Conservation (phyloP, 1,140 invertebrate species). For the Cotesia chilonis region DNA sequence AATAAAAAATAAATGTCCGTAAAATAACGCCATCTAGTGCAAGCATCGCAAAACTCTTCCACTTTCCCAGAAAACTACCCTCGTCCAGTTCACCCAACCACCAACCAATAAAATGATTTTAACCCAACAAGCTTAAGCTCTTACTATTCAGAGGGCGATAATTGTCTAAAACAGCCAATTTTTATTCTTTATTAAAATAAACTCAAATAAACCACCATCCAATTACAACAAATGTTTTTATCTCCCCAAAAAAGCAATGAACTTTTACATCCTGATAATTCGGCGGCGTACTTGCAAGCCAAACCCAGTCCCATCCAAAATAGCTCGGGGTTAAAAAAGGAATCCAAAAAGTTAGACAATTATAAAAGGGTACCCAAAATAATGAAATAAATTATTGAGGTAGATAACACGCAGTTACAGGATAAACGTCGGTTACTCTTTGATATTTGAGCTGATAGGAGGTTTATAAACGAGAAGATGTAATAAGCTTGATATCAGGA, state of each 20-base stretch:
- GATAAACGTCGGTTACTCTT: not conserved
- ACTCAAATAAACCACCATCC: too few species aligned
- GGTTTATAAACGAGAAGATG: not conserved
- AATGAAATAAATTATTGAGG: too few species aligned
- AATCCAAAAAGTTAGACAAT: too few species aligned
- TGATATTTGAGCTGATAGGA: constrained; percentile 8
- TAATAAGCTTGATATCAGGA: constrained; percentile 6
- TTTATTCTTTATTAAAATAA: not conserved
- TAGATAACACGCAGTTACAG: too few species aligned
- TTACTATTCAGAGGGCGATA: constrained; percentile 1
- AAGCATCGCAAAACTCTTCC: not conserved
- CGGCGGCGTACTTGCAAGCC: too few species aligned
- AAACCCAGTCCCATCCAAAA: too few species aligned
- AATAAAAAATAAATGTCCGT: not conserved
- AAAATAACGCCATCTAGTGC: not conserved
- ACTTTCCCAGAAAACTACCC: not conserved
- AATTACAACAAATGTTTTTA: too few species aligned
- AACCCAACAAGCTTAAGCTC: not conserved
- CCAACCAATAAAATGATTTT: not conserved
- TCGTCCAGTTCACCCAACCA: not conserved
- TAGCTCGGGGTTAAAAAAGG: too few species aligned
- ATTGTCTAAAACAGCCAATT: not conserved
- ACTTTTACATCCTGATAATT: too few species aligned
- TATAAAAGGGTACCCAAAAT: too few species aligned
- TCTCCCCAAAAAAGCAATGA: too few species aligned